phyloP scores from a whole-genome alignment of 30 jellyfish, hydroid and myxozoan genomes.

The Chrysaora quinquecirrha region DNA sequence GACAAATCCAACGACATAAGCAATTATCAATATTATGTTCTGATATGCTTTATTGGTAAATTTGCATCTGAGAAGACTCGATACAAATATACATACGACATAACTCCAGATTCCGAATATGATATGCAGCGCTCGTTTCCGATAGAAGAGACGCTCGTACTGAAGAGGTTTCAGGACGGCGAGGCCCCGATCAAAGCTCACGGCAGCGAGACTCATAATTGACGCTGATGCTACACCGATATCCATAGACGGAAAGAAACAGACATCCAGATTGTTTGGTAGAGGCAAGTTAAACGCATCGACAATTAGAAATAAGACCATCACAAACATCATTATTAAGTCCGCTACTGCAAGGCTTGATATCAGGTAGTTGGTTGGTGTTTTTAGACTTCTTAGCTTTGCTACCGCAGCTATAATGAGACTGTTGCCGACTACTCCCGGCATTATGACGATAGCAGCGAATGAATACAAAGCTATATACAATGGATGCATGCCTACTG shows the following conservation, averaged over 20 bases:
- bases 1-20: constrained; percentile 53
- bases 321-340: constrained; percentile 53
- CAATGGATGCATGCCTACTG: constrained; percentile 48
- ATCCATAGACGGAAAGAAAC: constrained; percentile 70
- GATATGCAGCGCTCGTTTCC: constrained; percentile 49
- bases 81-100: constrained; percentile 36
- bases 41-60: constrained; percentile 32
- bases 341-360: constrained; percentile 74
- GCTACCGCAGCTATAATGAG: constrained; percentile 51
- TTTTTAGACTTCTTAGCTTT: constrained; percentile 47
- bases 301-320: constrained; percentile 38
- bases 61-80: constrained; percentile 37
- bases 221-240: constrained; percentile 66
- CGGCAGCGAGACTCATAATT: constrained; percentile 75
- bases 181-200: constrained; percentile 66
- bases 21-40: constrained; percentile 34
- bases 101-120: constrained; percentile 56
- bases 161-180: constrained; percentile 67
- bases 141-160: constrained; percentile 44
- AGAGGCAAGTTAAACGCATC: constrained; percentile 20
- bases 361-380: constrained; percentile 63
- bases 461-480: constrained; percentile 46
- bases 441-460: constrained; percentile 52
- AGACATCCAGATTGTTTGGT: constrained; percentile 32
- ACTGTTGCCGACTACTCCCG: constrained; percentile 64